A percentile compares a stretch with the other conserved stretches of the same genome.
These are phyloP conservation scores for Glaucopsyche alexis DNA, from an alignment of 2,888 invertebrate genomes.

Conservation along the genomic window DNA sequence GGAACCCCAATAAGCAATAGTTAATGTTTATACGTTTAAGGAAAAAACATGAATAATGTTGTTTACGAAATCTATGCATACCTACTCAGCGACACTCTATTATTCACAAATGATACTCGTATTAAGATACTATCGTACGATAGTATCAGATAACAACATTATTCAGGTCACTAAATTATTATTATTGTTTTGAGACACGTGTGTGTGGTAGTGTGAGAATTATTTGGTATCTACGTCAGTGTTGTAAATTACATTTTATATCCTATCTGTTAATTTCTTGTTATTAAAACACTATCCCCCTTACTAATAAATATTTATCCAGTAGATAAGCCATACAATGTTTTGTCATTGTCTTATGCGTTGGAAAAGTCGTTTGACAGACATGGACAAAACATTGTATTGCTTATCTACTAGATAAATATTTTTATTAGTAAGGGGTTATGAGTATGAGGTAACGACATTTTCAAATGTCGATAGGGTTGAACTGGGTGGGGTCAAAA, in stretches of 20 bases:
- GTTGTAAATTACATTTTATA: not conserved
- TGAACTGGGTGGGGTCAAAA: too few species aligned
- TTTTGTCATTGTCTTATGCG: too few species aligned
- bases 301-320: too few species aligned
- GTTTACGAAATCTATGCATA: not conserved
- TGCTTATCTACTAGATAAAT: too few species aligned
- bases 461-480: too few species aligned
- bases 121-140: not conserved
- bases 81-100: not conserved
- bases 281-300: too few species aligned
- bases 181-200: not conserved
- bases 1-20: too few species aligned
- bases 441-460: too few species aligned
- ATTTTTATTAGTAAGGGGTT: too few species aligned
- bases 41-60: constrained; percentile 2
- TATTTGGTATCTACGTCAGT: not conserved
- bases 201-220: not conserved
- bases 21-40: not conserved
- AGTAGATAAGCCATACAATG: too few species aligned
- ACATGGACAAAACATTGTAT: too few species aligned
- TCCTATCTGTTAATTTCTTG: not conserved
- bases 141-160: not conserved
- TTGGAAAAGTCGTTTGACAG: too few species aligned
- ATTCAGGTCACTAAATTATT: not conserved
- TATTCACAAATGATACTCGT: not conserved